Percentiles rank a stretch among this genome's conserved stretches.
phyloP scores from a whole-genome alignment of 37 sponge, comb jelly and placozoan species.

The Agelas oroides region DNA sequence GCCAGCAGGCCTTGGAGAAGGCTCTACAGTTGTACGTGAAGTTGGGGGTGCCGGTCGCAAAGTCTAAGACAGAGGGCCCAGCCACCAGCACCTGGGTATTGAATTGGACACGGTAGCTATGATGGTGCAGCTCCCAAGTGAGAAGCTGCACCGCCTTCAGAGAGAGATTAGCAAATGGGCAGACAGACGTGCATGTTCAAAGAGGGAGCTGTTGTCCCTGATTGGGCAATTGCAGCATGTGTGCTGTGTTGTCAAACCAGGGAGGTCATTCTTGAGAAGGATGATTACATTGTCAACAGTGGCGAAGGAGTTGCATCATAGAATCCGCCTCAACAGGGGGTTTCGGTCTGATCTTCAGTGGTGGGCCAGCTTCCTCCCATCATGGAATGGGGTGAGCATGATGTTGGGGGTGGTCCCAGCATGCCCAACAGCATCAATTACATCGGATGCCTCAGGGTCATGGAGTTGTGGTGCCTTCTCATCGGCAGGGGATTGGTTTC shows the following conservation, averaged over 20 bases:
- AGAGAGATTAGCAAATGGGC: neutral
- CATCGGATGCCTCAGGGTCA: constrained; percentile 49
- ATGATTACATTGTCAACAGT: constrained; percentile 24
- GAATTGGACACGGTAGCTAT: neutral
- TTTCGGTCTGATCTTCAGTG: constrained; percentile 49
- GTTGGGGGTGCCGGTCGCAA: constrained; percentile 10
- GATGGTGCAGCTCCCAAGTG: neutral
- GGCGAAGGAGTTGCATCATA: constrained; percentile 20
- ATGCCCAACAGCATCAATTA: constrained; percentile 6
- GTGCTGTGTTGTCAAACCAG: constrained; percentile 13
- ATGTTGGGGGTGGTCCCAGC: neutral
- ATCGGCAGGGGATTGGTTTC: constrained; percentile 37
- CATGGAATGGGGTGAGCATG: constrained; percentile 44
- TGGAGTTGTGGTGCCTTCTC: constrained; percentile 55
- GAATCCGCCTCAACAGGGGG: constrained; percentile 30
- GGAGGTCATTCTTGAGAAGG: constrained; percentile 14
- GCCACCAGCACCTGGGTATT: constrained; percentile 11
- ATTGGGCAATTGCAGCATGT: constrained; percentile 25
- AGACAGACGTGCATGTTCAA: neutral
- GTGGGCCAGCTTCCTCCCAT: constrained; percentile 39
- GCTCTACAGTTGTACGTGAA: neutral
- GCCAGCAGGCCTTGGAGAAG: neutral
- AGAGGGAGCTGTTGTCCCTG: constrained; percentile 29
- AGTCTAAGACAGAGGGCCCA: constrained; percentile 21
- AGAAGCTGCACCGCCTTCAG: constrained; percentile 17